Evolutionary conservation across 1,140 invertebrate species (phyloP).

Genomic region (Leptoteleia sp.): DNA sequence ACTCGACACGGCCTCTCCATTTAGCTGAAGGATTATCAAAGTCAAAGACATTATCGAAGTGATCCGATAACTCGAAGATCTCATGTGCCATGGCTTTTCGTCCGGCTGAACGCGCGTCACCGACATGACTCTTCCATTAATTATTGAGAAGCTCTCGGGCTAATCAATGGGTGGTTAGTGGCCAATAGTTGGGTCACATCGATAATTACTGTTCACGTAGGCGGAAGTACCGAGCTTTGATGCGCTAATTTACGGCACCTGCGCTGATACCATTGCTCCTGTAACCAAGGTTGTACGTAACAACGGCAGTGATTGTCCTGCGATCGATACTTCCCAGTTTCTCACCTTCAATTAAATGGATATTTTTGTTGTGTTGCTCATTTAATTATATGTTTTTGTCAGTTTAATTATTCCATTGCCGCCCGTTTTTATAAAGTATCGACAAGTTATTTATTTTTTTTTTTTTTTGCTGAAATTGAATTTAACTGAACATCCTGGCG

Average conservation of each 20-base stretch:
- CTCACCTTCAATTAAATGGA: slow-evolving; percentile 37
- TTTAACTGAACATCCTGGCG: too few relatives aligned
- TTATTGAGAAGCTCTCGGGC: slow-evolving; percentile 76
- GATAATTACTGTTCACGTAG: slow-evolving; percentile 75
- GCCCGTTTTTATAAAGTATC: background rate
- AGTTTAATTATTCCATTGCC: too few relatives aligned
- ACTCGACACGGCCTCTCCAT: slow-evolving; percentile 33
- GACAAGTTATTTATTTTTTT: too few relatives aligned
- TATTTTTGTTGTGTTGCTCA: slow-evolving; percentile 27
- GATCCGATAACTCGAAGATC: slow-evolving; percentile 59
- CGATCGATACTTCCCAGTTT: slow-evolving; percentile 59
- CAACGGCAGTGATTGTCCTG: slow-evolving; percentile 61
- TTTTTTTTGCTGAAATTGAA: too few relatives aligned
- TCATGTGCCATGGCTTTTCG: slow-evolving; percentile 53
- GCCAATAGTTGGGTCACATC: slow-evolving; percentile 75
- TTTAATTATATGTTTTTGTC: slow-evolving; percentile 12
- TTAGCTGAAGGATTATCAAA: slow-evolving; percentile 50
- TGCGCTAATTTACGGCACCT: slow-evolving; percentile 76
- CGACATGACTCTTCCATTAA: slow-evolving; percentile 76
- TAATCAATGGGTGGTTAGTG: slow-evolving; percentile 79
- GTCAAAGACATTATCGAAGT: slow-evolving; percentile 57
- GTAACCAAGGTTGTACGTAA: slow-evolving; percentile 60
- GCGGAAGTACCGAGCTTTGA: slow-evolving; percentile 73
- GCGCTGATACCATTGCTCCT: slow-evolving; percentile 66
- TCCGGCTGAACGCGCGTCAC: slow-evolving; percentile 57